Evolutionary conservation across 2,113 vertebrate species (phyloP), one percentile per base, ranked within the genome.

Genomic region (Gymnogyps californianus): DNA sequence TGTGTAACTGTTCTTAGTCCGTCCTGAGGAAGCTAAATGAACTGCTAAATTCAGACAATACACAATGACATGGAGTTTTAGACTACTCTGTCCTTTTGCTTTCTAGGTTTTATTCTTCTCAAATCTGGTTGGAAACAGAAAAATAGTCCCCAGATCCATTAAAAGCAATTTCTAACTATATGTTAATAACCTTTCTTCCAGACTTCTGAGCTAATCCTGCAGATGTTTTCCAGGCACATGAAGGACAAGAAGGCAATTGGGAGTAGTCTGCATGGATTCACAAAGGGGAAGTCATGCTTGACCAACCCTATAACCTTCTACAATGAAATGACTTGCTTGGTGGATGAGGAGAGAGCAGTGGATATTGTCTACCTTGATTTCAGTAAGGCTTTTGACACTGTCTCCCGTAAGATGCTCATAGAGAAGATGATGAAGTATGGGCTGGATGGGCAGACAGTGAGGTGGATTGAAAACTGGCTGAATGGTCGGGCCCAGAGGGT

Each of bases 21-120:
- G 54, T 80, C 66, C 75, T 38, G 59, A 70, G 58, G 47, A 96
- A 93, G 51, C 34, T 85, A 89, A 96, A 96, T 83, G 66, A 91
- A 67, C 85, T 96, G 79, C 42, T 88, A n/a, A 87, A 90, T 36
- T 80, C 90, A 92, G 74, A 90, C 62, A 90, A 26, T 31, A 62
- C 64, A 69, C 34, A 87, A 66, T 74, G 25, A 88, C 21, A 42
- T 34, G 18, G 21, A 78, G 19, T 87, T 89, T 95, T 65, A 94
- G n/a, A 51, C 44, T 54, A 49, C 8, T 28, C 21, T 72, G 38
- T 46, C 12, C 58, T 84, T 90, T 42, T 71, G 38, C 36, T 93
- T 95, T 95, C 69, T 61, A 47, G 34, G 31, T 55, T 84, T 92
- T 75, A 22, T 78, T 90, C 29, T 66, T 91, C 83, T 61, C 38